These are phyloP conservation scores for Boloria selene DNA, from an alignment of 2,888 invertebrate genomes.

Conservation along the genomic window DNA sequence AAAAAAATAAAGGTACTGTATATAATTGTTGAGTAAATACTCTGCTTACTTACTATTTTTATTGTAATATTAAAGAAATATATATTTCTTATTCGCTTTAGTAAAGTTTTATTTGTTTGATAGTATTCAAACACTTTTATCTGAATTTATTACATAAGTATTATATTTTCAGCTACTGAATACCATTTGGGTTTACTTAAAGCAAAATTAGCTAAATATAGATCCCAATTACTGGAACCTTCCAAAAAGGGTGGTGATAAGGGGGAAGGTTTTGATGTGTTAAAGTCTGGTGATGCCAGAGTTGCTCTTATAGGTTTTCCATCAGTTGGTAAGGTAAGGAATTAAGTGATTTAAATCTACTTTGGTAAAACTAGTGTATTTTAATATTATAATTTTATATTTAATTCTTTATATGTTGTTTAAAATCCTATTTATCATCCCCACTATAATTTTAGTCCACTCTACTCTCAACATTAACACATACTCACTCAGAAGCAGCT, in stretches of 20 bases:
- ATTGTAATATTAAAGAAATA: background rate
- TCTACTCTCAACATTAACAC: slow-evolving; percentile 95
- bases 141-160: background rate
- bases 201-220: slow-evolving; percentile 97
- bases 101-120: background rate
- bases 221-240: slow-evolving; percentile 97
- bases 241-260: slow-evolving; percentile 94
- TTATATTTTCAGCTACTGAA: slow-evolving; percentile 91
- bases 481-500: slow-evolving; percentile 98
- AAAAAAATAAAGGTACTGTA: slow-evolving; percentile 97
- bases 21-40: slow-evolving; percentile 2
- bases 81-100: no score
- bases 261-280: slow-evolving; percentile 99
- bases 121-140: background rate
- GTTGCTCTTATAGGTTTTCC: slow-evolving; percentile 99
- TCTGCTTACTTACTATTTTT: background rate
- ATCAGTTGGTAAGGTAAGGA: slow-evolving; percentile 94
- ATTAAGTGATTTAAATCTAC: background rate
- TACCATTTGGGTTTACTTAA: slow-evolving; percentile 99
- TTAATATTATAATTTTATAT: no score
- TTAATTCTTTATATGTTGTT: background rate
- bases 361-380: background rate
- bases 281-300: slow-evolving; percentile 99
- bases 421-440: no score
- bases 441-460: slow-evolving; percentile 87